Base-by-base conservation (phyloP, 2,797 vertebrate species). In the Heterohyrax brucei region DNA sequence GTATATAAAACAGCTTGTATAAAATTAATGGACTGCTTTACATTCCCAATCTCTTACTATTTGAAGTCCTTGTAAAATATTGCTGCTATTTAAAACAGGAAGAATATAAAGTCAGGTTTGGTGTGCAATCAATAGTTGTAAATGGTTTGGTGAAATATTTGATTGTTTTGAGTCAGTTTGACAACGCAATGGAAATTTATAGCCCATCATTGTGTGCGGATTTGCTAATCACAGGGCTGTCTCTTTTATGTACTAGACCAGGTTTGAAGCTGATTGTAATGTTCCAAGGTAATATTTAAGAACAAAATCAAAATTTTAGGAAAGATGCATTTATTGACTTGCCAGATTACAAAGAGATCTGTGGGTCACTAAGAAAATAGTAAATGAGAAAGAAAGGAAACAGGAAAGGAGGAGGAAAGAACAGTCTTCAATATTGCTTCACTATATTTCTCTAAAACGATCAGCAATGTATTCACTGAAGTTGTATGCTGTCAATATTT, bases 1-100 rank as follows among this genome's bases (percentile, higher is more conserved):
- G 95, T 98, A 96, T 93, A 98, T 98, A 98, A 98, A 98, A 96
- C 48, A 97, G 93, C 89, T 98, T 98, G 94, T 96, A 96, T 98
- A 98, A 98, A 98, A 97, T 98, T 97, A 98, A 98, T 98, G 96
- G 96, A 89, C 97, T 98, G 96, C 97, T 98, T 98, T 98, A 98
- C 96, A 96, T 98, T 98, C 96, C 96, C 93, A 95, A 39, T 96
- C 91, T 97, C 93, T 76, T n/a, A 95, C 75, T 87, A 50, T 96
- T 94, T 93, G 95, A 97, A 83, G 87, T 50, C 81, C 96, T 98
- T 97, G 82, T 88, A 97, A 97, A 98, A 97, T 81, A 97, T 86
- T 30, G 30, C 48, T 80, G 76, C 80, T 93, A 95, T 59, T 97
- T 98, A 97, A 97, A 98, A 95, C 59, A 95, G 86, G 78, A 97